Evolutionary conservation across 1,140 invertebrate genomes (phyloP).

Genomic region (Anagrus nilaparvatae): DNA sequence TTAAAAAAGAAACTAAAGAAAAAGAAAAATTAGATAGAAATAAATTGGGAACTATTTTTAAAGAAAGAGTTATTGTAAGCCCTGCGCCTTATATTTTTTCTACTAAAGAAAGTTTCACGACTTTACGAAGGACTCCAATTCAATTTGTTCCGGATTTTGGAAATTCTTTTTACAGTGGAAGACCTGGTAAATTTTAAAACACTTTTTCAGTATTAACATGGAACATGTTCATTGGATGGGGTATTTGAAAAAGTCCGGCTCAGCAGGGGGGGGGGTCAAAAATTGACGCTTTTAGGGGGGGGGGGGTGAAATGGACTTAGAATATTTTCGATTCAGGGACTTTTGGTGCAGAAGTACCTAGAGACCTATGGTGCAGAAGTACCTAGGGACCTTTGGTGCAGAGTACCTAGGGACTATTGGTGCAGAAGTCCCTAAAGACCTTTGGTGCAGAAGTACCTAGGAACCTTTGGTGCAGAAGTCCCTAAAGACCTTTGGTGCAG

Average conservation of each 20-base stretch:
- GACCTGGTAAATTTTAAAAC: neutral
- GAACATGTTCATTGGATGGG: too few species aligned
- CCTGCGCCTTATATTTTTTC: slow-evolving; percentile 36
- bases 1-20: slow-evolving; percentile 7
- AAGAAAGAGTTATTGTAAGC: slow-evolving; percentile 37
- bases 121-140: slow-evolving; percentile 33
- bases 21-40: slow-evolving; percentile 20
- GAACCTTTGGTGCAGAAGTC: too few species aligned
- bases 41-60: slow-evolving; percentile 36
- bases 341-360: too few species aligned
- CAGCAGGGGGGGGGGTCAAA: too few species aligned
- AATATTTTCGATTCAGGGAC: neutral
- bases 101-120: slow-evolving; percentile 36
- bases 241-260: too few species aligned
- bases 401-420: too few species aligned
- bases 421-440: too few species aligned
- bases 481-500: too few species aligned
- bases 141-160: slow-evolving; percentile 22
- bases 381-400: too few species aligned
- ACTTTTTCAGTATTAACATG: neutral
- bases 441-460: too few species aligned
- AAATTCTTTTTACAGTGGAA: neutral
- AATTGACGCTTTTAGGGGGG: neutral
- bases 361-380: too few species aligned
- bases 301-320: neutral